phyloP scores from a whole-genome alignment of 2,797 vertebrate genomes.

The Sebastes steindachneri region DNA sequence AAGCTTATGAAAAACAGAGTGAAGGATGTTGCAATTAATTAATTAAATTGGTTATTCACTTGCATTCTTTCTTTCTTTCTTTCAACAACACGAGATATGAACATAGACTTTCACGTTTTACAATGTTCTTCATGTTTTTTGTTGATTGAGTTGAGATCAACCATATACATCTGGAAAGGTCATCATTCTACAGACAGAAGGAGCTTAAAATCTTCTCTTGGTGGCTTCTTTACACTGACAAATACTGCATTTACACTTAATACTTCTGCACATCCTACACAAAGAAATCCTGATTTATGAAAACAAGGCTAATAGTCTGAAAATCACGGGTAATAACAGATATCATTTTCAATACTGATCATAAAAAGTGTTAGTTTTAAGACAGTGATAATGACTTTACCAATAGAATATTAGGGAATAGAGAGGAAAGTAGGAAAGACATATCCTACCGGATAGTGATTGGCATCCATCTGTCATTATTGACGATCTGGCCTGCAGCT shows the following conservation, averaged over 20 bases:
- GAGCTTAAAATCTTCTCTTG: neutral
- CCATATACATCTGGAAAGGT: neutral
- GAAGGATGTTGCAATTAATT: neutral
- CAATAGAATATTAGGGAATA: neutral
- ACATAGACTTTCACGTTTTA: neutral
- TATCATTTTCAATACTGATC: neutral
- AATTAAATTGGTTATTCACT: neutral
- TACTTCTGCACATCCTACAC: neutral
- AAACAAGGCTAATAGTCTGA: neutral
- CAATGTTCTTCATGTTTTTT: neutral
- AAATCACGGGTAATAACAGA: neutral
- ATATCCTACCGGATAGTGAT: constrained; percentile 82
- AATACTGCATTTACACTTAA: neutral
- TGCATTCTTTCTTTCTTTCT: neutral
- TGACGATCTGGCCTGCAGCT: constrained; percentile 76
- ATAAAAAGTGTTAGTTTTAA: neutral
- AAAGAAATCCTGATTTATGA: neutral
- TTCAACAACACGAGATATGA: neutral
- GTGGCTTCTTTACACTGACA: neutral
- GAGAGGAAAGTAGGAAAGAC: neutral
- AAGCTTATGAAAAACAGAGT: neutral
- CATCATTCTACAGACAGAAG: neutral
- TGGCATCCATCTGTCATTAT: constrained; percentile 72
- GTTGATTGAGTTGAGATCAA: neutral
- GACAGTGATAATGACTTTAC: neutral